Evolutionary conservation across 2,888 invertebrate genomes (phyloP).

Genomic region (Scotopteryx bipunctaria): DNA sequence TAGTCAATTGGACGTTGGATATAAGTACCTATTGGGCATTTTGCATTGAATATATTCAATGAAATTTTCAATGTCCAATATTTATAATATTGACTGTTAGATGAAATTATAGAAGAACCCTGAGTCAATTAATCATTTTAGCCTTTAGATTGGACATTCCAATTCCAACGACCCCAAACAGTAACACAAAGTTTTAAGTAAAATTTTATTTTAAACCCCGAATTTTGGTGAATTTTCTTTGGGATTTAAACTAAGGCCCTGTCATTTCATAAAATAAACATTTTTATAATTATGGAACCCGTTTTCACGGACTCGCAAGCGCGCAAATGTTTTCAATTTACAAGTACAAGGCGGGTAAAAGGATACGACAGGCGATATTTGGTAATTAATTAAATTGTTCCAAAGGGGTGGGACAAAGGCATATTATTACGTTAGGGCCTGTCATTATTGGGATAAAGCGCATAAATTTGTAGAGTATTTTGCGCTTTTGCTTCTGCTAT

Average conservation of each 20-base stretch:
- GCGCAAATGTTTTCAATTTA: conserved; percentile 9
- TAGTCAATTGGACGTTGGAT: too few relatives aligned
- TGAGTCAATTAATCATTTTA: too few relatives aligned
- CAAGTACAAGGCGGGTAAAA: conserved; percentile 2
- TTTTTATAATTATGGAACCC: conserved; percentile 10
- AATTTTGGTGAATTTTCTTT: background rate
- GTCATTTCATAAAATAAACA: conserved; percentile 15
- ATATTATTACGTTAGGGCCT: background rate
- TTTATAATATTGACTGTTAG: too few relatives aligned
- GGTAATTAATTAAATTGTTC: conserved; percentile 16
- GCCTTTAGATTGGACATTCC: too few relatives aligned
- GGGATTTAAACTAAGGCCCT: background rate
- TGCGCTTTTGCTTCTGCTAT: background rate
- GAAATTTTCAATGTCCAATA: too few relatives aligned
- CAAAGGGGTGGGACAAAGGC: background rate
- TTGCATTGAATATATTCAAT: too few relatives aligned
- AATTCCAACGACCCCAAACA: background rate
- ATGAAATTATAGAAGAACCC: too few relatives aligned
- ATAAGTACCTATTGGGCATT: too few relatives aligned
- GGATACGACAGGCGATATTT: conserved; percentile 11
- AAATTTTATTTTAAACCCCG: background rate
- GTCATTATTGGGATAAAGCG: background rate
- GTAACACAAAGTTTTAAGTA: background rate
- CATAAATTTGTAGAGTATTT: background rate
- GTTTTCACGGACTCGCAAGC: background rate